phyloP scores from a whole-genome alignment of 2,113 vertebrate species.

The Balaenoptera acutorostrata region DNA sequence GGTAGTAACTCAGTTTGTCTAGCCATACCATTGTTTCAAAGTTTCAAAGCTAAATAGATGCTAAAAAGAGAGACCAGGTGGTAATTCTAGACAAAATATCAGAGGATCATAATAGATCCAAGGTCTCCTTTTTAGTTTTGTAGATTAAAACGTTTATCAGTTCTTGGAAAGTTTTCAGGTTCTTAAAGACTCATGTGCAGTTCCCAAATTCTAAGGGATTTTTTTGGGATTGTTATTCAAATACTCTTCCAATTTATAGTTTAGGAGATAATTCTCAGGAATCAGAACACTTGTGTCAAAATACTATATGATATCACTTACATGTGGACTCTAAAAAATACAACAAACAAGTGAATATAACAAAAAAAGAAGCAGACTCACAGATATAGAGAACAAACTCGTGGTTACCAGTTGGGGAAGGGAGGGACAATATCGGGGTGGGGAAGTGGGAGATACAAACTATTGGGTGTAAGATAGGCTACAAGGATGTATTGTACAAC shows the following conservation, averaged over 20 bases:
- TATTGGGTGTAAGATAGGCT: background rate
- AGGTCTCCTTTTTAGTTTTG: background rate
- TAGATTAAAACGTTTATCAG: background rate
- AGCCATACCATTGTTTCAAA: background rate
- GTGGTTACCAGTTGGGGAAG: background rate
- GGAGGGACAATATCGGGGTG: background rate
- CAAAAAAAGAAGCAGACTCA: no score
- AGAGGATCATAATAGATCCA: background rate
- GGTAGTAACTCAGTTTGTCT: background rate
- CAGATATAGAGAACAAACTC: background rate
- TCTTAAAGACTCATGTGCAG: background rate
- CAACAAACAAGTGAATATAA: background rate
- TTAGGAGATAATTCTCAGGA: background rate
- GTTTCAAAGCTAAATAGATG: background rate
- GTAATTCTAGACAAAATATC: slow-evolving; percentile 3
- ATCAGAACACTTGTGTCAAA: background rate
- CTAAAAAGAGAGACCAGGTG: background rate
- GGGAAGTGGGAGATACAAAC: background rate
- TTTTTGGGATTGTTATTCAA: background rate
- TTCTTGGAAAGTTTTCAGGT: background rate
- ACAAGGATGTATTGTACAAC: background rate
- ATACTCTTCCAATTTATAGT: background rate
- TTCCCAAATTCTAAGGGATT: background rate
- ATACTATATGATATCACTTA: background rate
- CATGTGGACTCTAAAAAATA: background rate